phyloP scores from a whole-genome alignment of 2,113 vertebrate species.

The Danio rerio region GRCz12tu NC_133179.1:21308001-21308500 shows the following conservation, averaged over 20 bases:
- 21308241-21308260: conserved; percentile 57
- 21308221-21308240: conserved; percentile 63
- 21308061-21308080: not conserved
- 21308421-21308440: not conserved
- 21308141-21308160: conserved; percentile 72
- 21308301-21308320: not conserved
- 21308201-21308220: conserved; percentile 65
- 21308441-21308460: too few species aligned
- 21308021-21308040: conserved; percentile 33
- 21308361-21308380: conserved; percentile 5
- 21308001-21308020: conserved; percentile 9
- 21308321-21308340: conserved; percentile 4
- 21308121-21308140: conserved; percentile 62
- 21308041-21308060: conserved; percentile 19
- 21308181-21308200: conserved; percentile 71
- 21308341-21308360: conserved; percentile 1
- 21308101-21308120: conserved; percentile 63
- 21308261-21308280: conserved; percentile 51
- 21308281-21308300: conserved; percentile 29
- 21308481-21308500: too few species aligned
- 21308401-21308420: not conserved
- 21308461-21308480: too few species aligned
- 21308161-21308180: conserved; percentile 65
- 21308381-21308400: not conserved
- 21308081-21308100: conserved; percentile 20